Evolutionary conservation across 2,888 invertebrate genomes (phyloP), one percentile per base, ranked within the genome.

Genomic region (Oxycera nigricornis): DNA sequence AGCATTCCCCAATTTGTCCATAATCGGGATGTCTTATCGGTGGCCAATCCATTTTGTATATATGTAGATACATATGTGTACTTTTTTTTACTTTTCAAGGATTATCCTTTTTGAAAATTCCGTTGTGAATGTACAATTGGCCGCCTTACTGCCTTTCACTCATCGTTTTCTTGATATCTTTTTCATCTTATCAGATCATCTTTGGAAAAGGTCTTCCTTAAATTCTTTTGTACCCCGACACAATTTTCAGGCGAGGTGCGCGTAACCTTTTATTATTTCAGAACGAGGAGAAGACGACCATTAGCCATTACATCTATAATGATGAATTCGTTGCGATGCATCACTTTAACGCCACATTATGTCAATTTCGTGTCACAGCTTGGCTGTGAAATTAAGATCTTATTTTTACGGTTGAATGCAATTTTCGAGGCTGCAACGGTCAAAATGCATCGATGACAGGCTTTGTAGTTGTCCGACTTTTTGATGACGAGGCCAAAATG

Each of bases 271-370:
- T 39, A 68, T 68, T 68, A 39, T 55, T 24, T n/a, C n/a, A n/a
- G 39, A 11, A 14, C 39, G 7, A 55, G 28, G 55, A 55, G 65
- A 65, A n/a, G 6, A 24, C 20, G 41, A 41, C 31, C 39, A 65
- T 65, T 65, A 65, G 31, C 31, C 52, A 55, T 26, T 14, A 57
- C 11, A 14, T n/a, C n/a, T n/a, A 57, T 6, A 26, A 52, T 52
- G 70, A 70, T 70, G 70, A 31, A 70, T 70, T 20, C 52, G 31
- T 70, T 70, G 11, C 70, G 31, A 70, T 70, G 55, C 70, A 52
- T 55, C 70, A 55, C 55, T 31, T 70, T 70, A 70, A 70, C 70
- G 35, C 55, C 55, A 55, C 52, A 70, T 70, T 70, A 70, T 70
- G 70, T 70, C 70, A 70, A 70, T 31, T 70, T 70, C 24, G 31